phyloP scores from a whole-genome alignment of 2,113 vertebrate species.

The Syngnathus scovelli region DNA sequence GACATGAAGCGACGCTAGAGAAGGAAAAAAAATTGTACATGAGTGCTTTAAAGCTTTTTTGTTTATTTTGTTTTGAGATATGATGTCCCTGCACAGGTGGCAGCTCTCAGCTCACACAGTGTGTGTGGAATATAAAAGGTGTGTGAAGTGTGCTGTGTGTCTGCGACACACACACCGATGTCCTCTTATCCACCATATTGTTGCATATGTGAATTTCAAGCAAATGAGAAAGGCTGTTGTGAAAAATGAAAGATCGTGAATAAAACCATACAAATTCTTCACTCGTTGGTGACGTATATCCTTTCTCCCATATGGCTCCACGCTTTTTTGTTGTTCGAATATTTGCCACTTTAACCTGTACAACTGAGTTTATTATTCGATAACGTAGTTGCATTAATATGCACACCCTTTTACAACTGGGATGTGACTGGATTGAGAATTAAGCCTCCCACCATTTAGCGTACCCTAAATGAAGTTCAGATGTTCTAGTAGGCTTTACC shows the following conservation, averaged over 20 bases:
- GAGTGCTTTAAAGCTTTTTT: background rate
- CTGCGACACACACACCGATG: constrained; percentile 59
- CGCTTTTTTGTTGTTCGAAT: too few species aligned
- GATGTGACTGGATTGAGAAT: too few species aligned
- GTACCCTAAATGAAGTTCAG: too few species aligned
- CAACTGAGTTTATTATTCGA: too few species aligned
- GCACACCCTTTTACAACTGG: too few species aligned
- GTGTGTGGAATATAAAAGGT: constrained; percentile 32
- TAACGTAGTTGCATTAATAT: too few species aligned
- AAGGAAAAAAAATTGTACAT: constrained; percentile 23
- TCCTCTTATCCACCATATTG: constrained; percentile 60
- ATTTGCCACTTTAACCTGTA: too few species aligned
- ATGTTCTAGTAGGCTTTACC: too few species aligned
- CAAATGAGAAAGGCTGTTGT: constrained; percentile 50
- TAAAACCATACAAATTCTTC: constrained; percentile 62
- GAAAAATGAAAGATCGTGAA: constrained; percentile 67
- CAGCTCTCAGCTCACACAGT: constrained; percentile 28
- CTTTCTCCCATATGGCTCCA: background rate
- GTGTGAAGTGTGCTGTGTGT: constrained; percentile 63
- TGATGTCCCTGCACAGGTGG: constrained; percentile 22
- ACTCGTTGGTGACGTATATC: background rate
- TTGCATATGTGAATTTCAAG: constrained; percentile 50
- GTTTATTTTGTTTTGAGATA: constrained; percentile 11
- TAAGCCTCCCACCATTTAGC: too few species aligned
- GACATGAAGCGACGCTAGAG: constrained; percentile 47